Conservation (phyloP, 1,140 invertebrate species). For the Heliothis virescens region DNA sequence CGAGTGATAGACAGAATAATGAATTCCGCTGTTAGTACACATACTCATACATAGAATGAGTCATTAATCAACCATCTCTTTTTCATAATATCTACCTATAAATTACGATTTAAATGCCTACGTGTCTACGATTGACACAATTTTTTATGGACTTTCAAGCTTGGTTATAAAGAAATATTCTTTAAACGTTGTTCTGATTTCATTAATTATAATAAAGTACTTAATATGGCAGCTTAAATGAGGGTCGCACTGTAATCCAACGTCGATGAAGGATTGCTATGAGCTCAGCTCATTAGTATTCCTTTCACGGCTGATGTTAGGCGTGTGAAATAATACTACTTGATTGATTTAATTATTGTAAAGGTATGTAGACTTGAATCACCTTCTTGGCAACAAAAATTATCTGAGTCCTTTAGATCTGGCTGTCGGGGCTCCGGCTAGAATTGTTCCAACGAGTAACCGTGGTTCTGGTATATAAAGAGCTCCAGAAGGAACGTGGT, state of each 20-base stretch:
- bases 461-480: no score
- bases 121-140: background rate
- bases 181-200: constrained; percentile 13
- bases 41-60: background rate
- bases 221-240: constrained; percentile 13
- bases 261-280: background rate
- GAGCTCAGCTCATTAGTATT: constrained; percentile 15
- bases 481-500: no score
- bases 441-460: no score
- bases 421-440: no score
- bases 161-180: background rate
- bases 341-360: background rate
- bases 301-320: background rate
- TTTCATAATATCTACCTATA: background rate
- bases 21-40: no score
- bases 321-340: background rate
- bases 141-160: background rate
- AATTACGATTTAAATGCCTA: background rate
- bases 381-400: no score
- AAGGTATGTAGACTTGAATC: no score
- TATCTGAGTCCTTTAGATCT: no score
- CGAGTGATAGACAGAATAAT: no score
- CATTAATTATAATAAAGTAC: constrained; percentile 15
- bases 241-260: background rate
- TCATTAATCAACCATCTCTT: background rate